Base-by-base conservation (phyloP, 37 sponge, comb jelly and placozoan genomes). In the Axinella damicornis region DNA sequence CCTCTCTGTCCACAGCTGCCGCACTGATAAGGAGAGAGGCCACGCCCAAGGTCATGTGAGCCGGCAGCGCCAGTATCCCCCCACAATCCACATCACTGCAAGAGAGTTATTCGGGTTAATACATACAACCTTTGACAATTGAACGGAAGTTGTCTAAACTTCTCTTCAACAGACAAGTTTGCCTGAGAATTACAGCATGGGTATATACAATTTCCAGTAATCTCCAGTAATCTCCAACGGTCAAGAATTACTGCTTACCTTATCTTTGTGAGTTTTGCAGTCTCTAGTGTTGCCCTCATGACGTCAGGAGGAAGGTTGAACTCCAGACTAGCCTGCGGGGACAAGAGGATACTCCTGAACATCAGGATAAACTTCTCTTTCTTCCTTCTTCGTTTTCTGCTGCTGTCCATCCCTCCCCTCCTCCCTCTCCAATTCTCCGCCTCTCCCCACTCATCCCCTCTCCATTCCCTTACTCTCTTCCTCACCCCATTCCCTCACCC, bases 21-120 rank as follows among this genome's bases (percentile, higher is more conserved):
- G 76, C 81, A 74, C 82, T 81, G 65, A 91, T 79, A 1, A 91
- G 79, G 25, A 91, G 53, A 52, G 92, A 86, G 39, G 76, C 69
- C 20, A 70, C 53, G 40, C 69, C 73, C 2, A 86, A 68, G 55
- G 73, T 58, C 63, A 80, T 78, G 59, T 90, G 67, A 39, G 27
- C 24, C 38, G 91, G 91, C 0, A 90, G 84, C 0, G 38, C 35
- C 14, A 90, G 67, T 0, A 90, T 25, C 11, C 61, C 75, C 39
- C n/a, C 71, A 79, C 91, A 90, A 17, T 41, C 24, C 52, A 80
- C 81, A 22, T 75, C 82, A 12, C 84, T 85, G 78, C 22, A 52
- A 5, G 21, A 38, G n/a, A n/a, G n/a, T n/a, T n/a, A 19, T 5
- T 66, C 69, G 28, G 46, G 4, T 72, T 58, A 16, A 56, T 25